A percentile compares a stretch with the other conserved stretches of the same genome.
Evolutionary conservation across 2,113 vertebrate genomes (phyloP).

Genomic region (Sula dactylatra): DNA sequence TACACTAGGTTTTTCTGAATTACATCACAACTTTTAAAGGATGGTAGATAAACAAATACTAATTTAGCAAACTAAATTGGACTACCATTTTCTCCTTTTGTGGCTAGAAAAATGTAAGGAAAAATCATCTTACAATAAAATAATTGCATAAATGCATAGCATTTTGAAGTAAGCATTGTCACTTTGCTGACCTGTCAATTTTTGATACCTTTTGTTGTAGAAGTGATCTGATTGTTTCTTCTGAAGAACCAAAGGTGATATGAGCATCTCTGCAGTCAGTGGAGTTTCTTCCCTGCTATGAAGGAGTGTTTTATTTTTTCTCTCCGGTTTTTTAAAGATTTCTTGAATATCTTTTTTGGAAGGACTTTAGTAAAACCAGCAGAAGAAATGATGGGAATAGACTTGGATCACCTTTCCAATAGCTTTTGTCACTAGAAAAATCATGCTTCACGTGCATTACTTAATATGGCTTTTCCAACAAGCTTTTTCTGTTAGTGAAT

Average conservation of each 20-base stretch:
- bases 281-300: conserved; percentile 66
- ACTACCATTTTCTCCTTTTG: neutral
- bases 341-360: conserved; percentile 70
- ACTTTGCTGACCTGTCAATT: conserved; percentile 30
- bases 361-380: conserved; percentile 75
- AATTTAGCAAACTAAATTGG: neutral
- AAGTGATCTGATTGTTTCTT: conserved; percentile 84
- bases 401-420: conserved; percentile 70
- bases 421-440: conserved; percentile 73
- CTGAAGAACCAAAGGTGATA: conserved; percentile 74
- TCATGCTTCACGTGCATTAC: conserved; percentile 68
- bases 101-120: neutral
- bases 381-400: conserved; percentile 68
- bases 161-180: neutral
- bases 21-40: neutral
- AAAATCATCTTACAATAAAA: neutral
- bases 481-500: conserved; percentile 71
- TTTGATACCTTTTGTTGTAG: conserved; percentile 72
- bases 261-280: conserved; percentile 63
- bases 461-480: conserved; percentile 71
- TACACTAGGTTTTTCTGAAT: neutral
- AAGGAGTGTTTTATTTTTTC: conserved; percentile 68
- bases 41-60: neutral
- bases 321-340: conserved; percentile 73
- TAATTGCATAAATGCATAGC: neutral